These are phyloP conservation scores for Drosophila melanica DNA, from an alignment of 1,140 invertebrate genomes.

Conservation along the genomic window DNA sequence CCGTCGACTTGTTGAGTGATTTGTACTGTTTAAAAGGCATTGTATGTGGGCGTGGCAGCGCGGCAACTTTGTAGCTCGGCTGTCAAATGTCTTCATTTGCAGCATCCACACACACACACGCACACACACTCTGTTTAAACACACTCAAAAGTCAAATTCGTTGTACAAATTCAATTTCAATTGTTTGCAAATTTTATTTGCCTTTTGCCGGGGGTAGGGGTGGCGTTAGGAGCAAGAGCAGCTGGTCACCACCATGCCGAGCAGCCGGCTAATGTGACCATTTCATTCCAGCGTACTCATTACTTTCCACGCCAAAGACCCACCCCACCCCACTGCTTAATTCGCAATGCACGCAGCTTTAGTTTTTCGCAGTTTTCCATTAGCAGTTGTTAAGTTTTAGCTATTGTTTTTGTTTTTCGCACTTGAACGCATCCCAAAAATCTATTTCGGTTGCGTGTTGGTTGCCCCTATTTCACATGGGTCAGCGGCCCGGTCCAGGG, in stretches of 20 bases:
- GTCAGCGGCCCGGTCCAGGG: slow-evolving; percentile 47
- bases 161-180: slow-evolving; percentile 72
- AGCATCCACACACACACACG: slow-evolving; percentile 2
- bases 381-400: slow-evolving; percentile 34
- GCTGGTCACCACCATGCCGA: slow-evolving; percentile 63
- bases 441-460: slow-evolving; percentile 58
- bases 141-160: slow-evolving; percentile 57
- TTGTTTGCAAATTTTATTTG: slow-evolving; percentile 75
- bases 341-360: slow-evolving; percentile 28
- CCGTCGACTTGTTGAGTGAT: slow-evolving; percentile 69
- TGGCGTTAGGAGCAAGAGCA: slow-evolving; percentile 2
- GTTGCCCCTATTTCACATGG: slow-evolving; percentile 79
- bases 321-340: neutral
- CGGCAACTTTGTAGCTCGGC: slow-evolving; percentile 49
- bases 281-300: neutral
- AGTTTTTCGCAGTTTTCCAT: slow-evolving; percentile 56
- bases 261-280: slow-evolving; percentile 73
- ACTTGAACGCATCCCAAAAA: slow-evolving; percentile 58
- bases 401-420: slow-evolving; percentile 47
- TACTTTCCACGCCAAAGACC: neutral
- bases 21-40: slow-evolving; percentile 49
- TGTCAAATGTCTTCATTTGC: slow-evolving; percentile 52
- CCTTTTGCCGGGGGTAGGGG: neutral
- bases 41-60: slow-evolving; percentile 48
- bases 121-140: neutral